A percentile compares a stretch with the other conserved stretches of the same genome.
These are phyloP conservation scores for Monarcha castaneiventris DNA, from an alignment of 2,113 vertebrate genomes.

Conservation along the genomic window DNA sequence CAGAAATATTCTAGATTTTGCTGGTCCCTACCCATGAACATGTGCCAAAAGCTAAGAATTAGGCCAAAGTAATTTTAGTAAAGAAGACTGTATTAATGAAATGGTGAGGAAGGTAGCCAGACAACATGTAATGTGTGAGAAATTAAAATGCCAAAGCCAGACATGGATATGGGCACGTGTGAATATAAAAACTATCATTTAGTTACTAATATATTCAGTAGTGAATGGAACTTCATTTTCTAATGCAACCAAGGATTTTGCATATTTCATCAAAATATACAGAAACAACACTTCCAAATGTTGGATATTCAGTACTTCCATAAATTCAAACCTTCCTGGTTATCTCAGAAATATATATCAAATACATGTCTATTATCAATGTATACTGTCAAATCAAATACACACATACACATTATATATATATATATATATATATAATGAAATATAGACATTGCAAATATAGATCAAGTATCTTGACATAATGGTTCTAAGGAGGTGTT, in stretches of 20 bases:
- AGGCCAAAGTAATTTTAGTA: neutral
- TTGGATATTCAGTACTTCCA: neutral
- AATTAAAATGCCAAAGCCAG: neutral
- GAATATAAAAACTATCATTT: neutral
- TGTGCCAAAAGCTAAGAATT: neutral
- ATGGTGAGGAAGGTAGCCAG: neutral
- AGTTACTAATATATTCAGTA: neutral
- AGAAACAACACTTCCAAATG: neutral
- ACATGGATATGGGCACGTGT: neutral
- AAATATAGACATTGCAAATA: neutral
- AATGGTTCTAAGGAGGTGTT: neutral
- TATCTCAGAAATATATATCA: neutral
- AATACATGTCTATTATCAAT: neutral
- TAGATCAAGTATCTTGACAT: neutral
- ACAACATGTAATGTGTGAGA: neutral
- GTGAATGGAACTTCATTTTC: neutral
- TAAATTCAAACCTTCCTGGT: neutral
- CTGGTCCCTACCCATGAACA: neutral
- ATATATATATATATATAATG: too few species aligned
- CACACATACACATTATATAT: too few species aligned
- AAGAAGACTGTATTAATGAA: neutral
- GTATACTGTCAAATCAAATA: neutral
- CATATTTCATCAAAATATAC: neutral
- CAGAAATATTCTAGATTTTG: neutral
- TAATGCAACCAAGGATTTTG: neutral